phyloP scores from a whole-genome alignment of 2,888 invertebrate species.

The Acleris holmiana region DNA sequence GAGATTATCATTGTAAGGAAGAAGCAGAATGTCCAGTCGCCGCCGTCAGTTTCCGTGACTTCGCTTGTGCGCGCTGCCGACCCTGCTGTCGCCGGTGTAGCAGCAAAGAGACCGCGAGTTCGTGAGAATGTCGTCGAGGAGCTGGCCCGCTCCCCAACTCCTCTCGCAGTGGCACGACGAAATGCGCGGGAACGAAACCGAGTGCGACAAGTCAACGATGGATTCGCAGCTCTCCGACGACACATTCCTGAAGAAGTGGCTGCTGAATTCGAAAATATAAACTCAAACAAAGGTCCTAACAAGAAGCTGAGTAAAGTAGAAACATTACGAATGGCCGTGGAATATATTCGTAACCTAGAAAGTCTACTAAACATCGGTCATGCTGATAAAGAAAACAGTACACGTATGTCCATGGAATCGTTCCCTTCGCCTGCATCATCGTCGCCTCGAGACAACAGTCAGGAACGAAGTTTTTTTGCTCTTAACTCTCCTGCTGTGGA shows the following conservation, averaged over 20 bases:
- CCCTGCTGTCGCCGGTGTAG: slow-evolving; percentile 56
- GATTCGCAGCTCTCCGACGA: slow-evolving; percentile 93
- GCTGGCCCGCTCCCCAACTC: slow-evolving; percentile 85
- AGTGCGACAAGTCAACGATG: slow-evolving; percentile 96
- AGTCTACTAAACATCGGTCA: slow-evolving; percentile 88
- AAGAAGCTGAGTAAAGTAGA: slow-evolving; percentile 95
- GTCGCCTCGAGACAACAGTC: slow-evolving; percentile 79
- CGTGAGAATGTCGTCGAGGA: slow-evolving; percentile 77
- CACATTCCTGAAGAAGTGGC: slow-evolving; percentile 94
- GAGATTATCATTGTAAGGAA: slow-evolving; percentile 84
- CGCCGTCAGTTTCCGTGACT: slow-evolving; percentile 71
- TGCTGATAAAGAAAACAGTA: slow-evolving; percentile 78
- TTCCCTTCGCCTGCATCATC: slow-evolving; percentile 82
- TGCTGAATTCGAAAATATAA: slow-evolving; percentile 86
- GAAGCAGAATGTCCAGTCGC: slow-evolving; percentile 72
- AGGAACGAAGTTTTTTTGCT: slow-evolving; percentile 78
- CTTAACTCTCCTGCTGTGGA: slow-evolving; percentile 75
- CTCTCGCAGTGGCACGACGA: slow-evolving; percentile 92
- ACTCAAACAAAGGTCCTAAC: slow-evolving; percentile 86
- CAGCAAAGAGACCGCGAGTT: slow-evolving; percentile 66
- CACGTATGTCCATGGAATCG: slow-evolving; percentile 72
- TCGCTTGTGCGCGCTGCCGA: slow-evolving; percentile 73
- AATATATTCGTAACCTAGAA: slow-evolving; percentile 93
- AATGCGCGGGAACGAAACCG: slow-evolving; percentile 97
- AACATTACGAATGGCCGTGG: slow-evolving; percentile 94